These are phyloP conservation scores for Podarcis lilfordi DNA, from an alignment of 2,797 vertebrate species.

Conservation along the genomic window DNA sequence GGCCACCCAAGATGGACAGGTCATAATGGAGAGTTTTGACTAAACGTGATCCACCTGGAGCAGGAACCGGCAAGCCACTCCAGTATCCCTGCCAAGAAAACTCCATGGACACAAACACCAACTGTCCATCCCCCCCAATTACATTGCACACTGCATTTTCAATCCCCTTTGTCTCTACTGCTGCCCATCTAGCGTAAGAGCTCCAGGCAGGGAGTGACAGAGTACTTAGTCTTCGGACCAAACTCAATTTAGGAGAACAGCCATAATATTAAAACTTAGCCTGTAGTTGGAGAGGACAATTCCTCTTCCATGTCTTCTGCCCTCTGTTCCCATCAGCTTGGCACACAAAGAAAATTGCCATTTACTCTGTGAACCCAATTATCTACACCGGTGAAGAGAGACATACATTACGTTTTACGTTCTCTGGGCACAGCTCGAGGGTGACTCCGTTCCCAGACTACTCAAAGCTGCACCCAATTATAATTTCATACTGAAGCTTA, in stretches of 20 bases:
- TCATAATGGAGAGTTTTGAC: too few species aligned
- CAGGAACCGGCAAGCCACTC: too few species aligned
- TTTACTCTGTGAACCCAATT: background rate
- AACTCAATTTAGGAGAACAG: background rate
- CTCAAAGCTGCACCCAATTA: background rate
- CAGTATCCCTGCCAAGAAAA: too few species aligned
- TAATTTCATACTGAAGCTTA: background rate
- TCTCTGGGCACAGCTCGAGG: background rate
- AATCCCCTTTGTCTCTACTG: background rate
- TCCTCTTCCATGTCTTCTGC: background rate
- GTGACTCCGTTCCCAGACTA: background rate
- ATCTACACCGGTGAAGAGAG: background rate
- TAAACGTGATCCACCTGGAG: too few species aligned
- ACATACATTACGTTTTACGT: background rate
- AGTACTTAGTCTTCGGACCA: background rate
- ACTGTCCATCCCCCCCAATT: background rate
- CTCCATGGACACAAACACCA: too few species aligned
- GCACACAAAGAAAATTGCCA: background rate
- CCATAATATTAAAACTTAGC: background rate
- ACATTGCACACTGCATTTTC: background rate
- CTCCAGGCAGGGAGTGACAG: background rate
- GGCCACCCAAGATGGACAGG: too few species aligned
- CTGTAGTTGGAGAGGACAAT: background rate
- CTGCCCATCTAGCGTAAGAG: background rate
- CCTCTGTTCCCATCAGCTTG: background rate